Evolutionary conservation across 2,888 invertebrate species (phyloP).

Genomic region (Rhagium mordax): DNA sequence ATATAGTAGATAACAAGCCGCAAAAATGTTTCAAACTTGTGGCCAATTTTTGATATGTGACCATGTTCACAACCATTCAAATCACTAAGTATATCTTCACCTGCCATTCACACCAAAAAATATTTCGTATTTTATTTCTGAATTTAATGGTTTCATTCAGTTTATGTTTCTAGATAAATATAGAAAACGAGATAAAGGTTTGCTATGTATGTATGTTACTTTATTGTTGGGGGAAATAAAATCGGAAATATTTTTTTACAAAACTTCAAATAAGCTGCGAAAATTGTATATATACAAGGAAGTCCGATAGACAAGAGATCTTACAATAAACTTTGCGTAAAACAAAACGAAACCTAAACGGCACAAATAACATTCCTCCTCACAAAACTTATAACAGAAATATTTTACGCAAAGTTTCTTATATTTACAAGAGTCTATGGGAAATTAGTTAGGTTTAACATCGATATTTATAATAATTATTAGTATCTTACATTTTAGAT

Average conservation of each 20-base stretch:
- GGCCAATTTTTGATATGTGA: slow-evolving; percentile 64
- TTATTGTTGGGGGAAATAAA: slow-evolving; percentile 22
- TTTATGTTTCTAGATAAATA: background rate
- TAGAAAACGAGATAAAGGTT: too few relatives aligned
- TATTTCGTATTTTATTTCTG: slow-evolving; percentile 34
- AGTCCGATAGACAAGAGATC: slow-evolving; percentile 47
- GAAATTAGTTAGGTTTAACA: slow-evolving; percentile 53
- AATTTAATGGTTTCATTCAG: background rate
- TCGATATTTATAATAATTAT: slow-evolving; percentile 59
- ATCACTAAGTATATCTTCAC: slow-evolving; percentile 50
- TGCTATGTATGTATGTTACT: background rate
- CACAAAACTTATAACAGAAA: slow-evolving; percentile 29
- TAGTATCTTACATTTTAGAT: slow-evolving; percentile 60
- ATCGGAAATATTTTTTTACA: slow-evolving; percentile 38
- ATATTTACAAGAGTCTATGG: slow-evolving; percentile 53
- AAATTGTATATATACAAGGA: slow-evolving; percentile 51
- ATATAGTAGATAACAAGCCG: slow-evolving; percentile 66
- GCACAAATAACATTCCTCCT: slow-evolving; percentile 27
- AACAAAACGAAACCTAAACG: slow-evolving; percentile 32
- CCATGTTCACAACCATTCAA: slow-evolving; percentile 63
- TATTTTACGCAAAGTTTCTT: slow-evolving; percentile 51
- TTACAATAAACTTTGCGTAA: slow-evolving; percentile 51
- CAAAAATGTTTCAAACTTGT: slow-evolving; percentile 54
- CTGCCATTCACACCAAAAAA: slow-evolving; percentile 43
- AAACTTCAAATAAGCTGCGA: slow-evolving; percentile 45